These are phyloP conservation scores for Ctenopoma kingsleyae DNA, from an alignment of 2,797 vertebrate species.

Conservation along the genomic window DNA sequence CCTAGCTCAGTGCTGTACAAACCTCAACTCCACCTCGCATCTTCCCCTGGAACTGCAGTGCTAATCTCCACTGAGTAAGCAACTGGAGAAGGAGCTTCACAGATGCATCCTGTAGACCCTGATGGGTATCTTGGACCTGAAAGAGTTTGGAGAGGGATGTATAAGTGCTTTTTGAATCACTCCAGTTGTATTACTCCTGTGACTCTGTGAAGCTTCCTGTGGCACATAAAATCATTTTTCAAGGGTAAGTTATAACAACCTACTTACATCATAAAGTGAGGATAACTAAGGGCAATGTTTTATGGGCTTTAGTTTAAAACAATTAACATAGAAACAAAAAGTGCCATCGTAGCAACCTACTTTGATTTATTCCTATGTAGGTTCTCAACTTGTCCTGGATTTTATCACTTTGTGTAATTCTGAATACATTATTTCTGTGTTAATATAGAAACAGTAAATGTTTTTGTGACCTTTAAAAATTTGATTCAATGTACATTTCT, in stretches of 20 bases:
- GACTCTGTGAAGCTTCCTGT: background rate
- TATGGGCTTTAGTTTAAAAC: background rate
- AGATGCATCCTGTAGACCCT: conserved; percentile 94
- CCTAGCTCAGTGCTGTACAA: conserved; percentile 21
- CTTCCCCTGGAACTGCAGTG: conserved; percentile 89
- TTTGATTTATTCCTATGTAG: background rate
- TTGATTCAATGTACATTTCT: too few relatives aligned
- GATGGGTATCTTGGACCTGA: conserved; percentile 94
- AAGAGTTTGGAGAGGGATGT: background rate
- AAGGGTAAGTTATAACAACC: background rate
- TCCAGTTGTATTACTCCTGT: background rate
- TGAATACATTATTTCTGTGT: background rate
- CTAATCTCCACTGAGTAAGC: conserved; percentile 96
- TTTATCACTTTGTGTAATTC: background rate
- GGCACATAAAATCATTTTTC: background rate
- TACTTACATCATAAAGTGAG: background rate
- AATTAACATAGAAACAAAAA: background rate
- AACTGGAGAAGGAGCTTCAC: conserved; percentile 96
- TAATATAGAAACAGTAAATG: background rate
- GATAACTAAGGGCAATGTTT: background rate
- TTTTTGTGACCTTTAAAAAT: background rate
- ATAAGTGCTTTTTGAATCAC: background rate
- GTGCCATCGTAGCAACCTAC: background rate
- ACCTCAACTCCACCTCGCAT: conserved; percentile 81
- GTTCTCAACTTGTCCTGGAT: background rate